Evolutionary conservation across 1,140 invertebrate species (phyloP), one percentile per base, ranked within the genome.

Genomic region (Zaprionus ornatus): DNA sequence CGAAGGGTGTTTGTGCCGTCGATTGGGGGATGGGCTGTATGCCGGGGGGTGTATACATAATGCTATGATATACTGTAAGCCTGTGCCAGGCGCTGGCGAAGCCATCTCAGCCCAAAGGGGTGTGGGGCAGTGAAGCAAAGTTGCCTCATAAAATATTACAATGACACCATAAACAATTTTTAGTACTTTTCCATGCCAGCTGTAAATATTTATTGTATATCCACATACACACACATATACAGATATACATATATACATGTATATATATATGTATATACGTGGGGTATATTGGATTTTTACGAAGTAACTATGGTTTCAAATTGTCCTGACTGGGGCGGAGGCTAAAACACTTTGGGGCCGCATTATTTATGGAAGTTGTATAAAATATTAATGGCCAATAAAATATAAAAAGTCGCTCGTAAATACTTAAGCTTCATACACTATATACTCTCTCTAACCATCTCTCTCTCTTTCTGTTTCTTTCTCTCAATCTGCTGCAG

Each of bases 401-500:
- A 88, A 90, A 86, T 77, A 69, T 77, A 50, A 79, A 78, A 83
- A 79, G 74, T 57, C 73, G 40, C 10, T 64, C 57, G 68, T 77
- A 74, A 72, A 67, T 80, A 78, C 62, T 83, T 72, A 88, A 72
- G 40, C 59, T 61, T 1, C 62, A 21, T 9, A 48, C n/a, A 6
- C 40, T 45, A 17, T 45, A 45, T 45, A 45, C n/a, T 15, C 37
- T 40, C 37, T 40, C 15, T 56, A 35, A 40, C 29, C 17, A 25
- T n/a, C 1, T 64, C 17, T 29, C 7, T 6, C 15, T 29, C 54
- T 56, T 9, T 64, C 4, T 37, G 5, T 40, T 7, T 56, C 29
- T 50, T 9, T 57, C 12, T 42, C 52, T n/a, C 0, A 7, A 9
- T 17, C n/a, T 2, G 91, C 96, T 97, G 3, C 95, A 98, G 97